Percentiles rank a stretch among this genome's conserved stretches.
Evolutionary conservation across 2,888 invertebrate genomes (phyloP).

Genomic region (Dolomedes plantarius): DNA sequence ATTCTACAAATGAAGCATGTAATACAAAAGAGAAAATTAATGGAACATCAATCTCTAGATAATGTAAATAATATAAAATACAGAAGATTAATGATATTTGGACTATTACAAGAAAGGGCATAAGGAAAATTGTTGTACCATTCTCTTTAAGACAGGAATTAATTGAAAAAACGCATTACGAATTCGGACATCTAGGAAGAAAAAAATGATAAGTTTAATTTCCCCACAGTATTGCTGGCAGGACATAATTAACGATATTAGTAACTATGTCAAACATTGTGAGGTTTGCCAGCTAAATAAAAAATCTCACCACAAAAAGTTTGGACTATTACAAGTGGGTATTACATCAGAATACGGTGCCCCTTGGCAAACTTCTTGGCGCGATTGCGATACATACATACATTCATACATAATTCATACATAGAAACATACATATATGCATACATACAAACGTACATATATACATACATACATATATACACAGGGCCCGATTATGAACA

Average conservation of each 20-base stretch:
- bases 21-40: neutral
- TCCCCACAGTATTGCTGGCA: neutral
- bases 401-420: too few species aligned
- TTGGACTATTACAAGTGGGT: neutral
- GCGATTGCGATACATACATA: too few species aligned
- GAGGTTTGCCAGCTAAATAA: neutral
- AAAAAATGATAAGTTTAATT: conserved; percentile 4
- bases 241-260: neutral
- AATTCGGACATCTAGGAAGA: conserved; percentile 12
- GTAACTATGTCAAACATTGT: conserved; percentile 10
- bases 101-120: neutral
- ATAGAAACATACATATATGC: too few species aligned
- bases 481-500: too few species aligned
- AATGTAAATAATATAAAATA: too few species aligned
- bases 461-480: too few species aligned
- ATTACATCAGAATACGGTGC: too few species aligned
- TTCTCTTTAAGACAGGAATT: neutral
- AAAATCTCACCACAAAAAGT: neutral
- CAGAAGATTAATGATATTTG: too few species aligned
- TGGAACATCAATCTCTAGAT: too few species aligned
- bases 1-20: too few species aligned
- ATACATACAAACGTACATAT: too few species aligned
- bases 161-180: neutral
- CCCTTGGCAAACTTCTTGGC: too few species aligned
- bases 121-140: neutral